Evolutionary conservation across 2,797 vertebrate species (phyloP).

Genomic region (Rhabdomys pumilio): DNA sequence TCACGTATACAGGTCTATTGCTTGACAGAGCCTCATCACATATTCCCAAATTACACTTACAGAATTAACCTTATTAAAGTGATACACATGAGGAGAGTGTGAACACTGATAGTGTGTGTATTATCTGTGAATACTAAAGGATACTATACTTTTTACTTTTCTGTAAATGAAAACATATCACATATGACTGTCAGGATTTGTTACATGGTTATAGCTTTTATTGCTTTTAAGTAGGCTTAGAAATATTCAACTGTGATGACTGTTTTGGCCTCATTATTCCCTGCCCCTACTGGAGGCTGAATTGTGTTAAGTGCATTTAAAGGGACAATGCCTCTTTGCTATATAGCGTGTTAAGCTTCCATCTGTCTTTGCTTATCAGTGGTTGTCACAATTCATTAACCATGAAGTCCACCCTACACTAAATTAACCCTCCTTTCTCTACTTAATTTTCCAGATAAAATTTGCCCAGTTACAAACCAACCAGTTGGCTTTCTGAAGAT

Average conservation of each 20-base stretch:
- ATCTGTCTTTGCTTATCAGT: slow-evolving; percentile 56
- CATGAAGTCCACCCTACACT: slow-evolving; percentile 38
- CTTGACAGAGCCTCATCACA: background rate
- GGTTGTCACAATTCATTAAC: slow-evolving; percentile 74
- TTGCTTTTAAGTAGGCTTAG: slow-evolving; percentile 66
- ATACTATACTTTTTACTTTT: slow-evolving; percentile 18
- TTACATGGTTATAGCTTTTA: slow-evolving; percentile 8
- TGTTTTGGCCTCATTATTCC: slow-evolving; percentile 76
- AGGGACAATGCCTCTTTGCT: slow-evolving; percentile 33
- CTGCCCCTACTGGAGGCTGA: slow-evolving; percentile 53
- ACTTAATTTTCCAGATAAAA: slow-evolving; percentile 52
- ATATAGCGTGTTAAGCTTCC: slow-evolving; percentile 14
- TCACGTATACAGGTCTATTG: background rate
- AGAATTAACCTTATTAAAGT: slow-evolving; percentile 11
- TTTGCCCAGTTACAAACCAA: slow-evolving; percentile 39
- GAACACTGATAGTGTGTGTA: background rate
- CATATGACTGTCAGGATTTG: slow-evolving; percentile 54
- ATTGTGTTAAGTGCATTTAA: slow-evolving; percentile 69
- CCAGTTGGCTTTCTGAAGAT: slow-evolving; percentile 47
- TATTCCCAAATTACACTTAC: background rate
- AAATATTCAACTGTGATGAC: slow-evolving; percentile 42
- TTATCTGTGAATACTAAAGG: background rate
- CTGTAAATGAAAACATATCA: slow-evolving; percentile 66
- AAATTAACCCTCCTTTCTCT: slow-evolving; percentile 70
- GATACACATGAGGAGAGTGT: background rate